These are phyloP conservation scores for Butastur rufipennis DNA, from an alignment of 2,113 vertebrate genomes.

Conservation along the genomic window DNA sequence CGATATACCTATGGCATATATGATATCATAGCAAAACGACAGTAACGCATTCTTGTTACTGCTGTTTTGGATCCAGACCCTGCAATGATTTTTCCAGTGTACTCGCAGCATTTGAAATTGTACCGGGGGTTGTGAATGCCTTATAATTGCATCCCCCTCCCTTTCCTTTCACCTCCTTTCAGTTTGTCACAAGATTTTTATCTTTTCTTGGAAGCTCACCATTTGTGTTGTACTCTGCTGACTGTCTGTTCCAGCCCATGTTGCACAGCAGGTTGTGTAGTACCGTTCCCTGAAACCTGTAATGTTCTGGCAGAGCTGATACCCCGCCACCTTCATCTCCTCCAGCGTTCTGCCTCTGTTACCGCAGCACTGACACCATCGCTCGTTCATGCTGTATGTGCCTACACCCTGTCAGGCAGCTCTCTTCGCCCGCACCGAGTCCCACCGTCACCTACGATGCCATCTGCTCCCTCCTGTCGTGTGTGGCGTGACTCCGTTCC, in stretches of 20 bases:
- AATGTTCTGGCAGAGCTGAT: neutral
- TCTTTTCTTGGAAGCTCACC: neutral
- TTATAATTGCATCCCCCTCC: neutral
- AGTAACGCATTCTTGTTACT: neutral
- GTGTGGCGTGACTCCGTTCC: fast-evolving
- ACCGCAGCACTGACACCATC: neutral
- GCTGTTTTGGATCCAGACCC: neutral
- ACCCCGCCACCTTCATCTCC: neutral
- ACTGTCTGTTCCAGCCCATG: neutral
- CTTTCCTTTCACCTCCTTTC: neutral
- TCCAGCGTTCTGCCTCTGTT: neutral
- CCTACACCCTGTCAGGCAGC: neutral
- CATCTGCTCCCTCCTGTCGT: neutral
- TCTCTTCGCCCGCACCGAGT: fast-evolving
- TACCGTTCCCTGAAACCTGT: neutral
- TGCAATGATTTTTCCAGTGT: neutral
- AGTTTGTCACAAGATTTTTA: neutral
- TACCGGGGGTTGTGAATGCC: neutral
- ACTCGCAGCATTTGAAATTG: neutral
- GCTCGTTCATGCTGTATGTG: fast-evolving
- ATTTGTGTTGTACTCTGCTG: neutral
- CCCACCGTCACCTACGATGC: neutral
- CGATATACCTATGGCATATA: neutral
- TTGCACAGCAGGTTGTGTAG: neutral
- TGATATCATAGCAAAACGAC: neutral